Conservation (phyloP, 2,888 invertebrate species). For the Lissonota sp. region DNA sequence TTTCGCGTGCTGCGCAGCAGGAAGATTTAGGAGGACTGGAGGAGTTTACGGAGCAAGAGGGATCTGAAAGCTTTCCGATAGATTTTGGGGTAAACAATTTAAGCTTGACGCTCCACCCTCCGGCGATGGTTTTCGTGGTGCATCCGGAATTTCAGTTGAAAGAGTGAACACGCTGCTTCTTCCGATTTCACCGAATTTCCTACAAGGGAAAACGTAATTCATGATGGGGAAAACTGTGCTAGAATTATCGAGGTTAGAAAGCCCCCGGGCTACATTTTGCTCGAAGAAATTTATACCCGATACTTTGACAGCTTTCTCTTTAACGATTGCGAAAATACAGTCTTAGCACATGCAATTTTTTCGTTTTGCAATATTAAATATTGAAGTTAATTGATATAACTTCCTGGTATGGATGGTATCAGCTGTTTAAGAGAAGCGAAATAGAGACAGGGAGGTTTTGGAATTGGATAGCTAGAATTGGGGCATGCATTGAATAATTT, state of each 20-base stretch:
- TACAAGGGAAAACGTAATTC: slow-evolving; percentile 24
- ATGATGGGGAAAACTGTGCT: background rate
- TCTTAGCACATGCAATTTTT: background rate
- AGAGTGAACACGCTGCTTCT: slow-evolving; percentile 13
- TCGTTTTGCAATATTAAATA: background rate
- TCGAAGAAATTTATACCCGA: slow-evolving; percentile 21
- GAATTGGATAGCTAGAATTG: slow-evolving; percentile 22
- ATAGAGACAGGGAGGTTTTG: no score
- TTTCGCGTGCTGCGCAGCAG: background rate
- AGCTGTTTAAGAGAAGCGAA: no score
- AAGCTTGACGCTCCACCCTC: background rate
- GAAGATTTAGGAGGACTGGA: background rate
- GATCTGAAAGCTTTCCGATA: slow-evolving; percentile 30
- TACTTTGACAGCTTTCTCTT: background rate
- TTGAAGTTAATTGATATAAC: slow-evolving; percentile 13
- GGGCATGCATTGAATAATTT: slow-evolving; percentile 43
- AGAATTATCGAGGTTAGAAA: slow-evolving; percentile 1
- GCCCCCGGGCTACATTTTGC: background rate
- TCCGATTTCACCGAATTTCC: slow-evolving; percentile 33
- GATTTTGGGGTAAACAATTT: slow-evolving; percentile 52
- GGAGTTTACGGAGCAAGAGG: background rate
- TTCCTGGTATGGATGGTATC: background rate
- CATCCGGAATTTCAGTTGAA: slow-evolving; percentile 38
- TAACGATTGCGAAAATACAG: background rate
- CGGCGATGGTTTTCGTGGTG: slow-evolving; percentile 2